These are phyloP conservation scores for Rousettus madagascariensis DNA, from an alignment of 2,797 vertebrate species.

Conservation along the genomic window DNA sequence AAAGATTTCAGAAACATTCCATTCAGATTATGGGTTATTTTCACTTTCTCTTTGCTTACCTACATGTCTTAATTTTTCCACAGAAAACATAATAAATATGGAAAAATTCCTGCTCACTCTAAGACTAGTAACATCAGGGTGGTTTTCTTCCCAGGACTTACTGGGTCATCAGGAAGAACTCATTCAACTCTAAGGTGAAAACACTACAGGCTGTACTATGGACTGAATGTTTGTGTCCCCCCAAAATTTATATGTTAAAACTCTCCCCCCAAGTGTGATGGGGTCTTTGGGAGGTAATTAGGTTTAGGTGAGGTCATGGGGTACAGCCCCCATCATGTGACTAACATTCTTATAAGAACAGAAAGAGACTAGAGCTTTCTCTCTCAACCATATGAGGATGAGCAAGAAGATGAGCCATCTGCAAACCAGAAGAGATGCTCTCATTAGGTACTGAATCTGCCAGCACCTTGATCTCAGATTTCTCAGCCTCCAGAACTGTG, in stretches of 20 bases:
- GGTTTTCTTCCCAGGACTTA: background rate
- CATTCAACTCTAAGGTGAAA: background rate
- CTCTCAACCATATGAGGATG: background rate
- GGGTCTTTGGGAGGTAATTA: background rate
- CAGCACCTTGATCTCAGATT: background rate
- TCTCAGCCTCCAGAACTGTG: background rate
- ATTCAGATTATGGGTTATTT: background rate
- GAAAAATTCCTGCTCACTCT: background rate
- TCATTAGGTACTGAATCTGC: background rate
- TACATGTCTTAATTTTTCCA: background rate
- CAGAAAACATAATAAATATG: background rate
- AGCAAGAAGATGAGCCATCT: background rate
- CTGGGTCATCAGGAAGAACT: background rate
- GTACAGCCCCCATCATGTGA: background rate
- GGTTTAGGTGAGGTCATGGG: background rate
- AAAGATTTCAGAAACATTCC: background rate
- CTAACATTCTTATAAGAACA: background rate
- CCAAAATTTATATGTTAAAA: background rate
- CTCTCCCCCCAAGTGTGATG: background rate
- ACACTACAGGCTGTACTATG: background rate
- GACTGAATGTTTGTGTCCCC: background rate
- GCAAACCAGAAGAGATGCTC: background rate
- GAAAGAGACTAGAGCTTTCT: background rate
- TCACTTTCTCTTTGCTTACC: conserved; percentile 20
- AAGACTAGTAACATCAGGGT: background rate